Percentiles rank a stretch among this genome's conserved stretches.
Conservation (phyloP, 2,888 invertebrate genomes). For the Hyalella azteca region DNA sequence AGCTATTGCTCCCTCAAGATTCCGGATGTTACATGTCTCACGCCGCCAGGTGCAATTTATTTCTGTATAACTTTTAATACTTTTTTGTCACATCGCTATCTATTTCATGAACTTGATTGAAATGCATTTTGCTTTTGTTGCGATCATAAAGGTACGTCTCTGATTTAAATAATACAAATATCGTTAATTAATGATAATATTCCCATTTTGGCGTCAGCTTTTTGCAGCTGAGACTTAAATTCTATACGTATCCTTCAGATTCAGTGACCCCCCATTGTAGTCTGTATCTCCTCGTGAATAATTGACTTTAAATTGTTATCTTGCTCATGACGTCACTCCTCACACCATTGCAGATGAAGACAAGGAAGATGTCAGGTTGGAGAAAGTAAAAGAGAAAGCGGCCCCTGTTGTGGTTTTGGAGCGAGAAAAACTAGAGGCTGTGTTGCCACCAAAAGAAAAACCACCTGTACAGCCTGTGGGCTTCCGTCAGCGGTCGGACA, state of each 20-base stretch:
- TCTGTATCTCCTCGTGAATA: background rate
- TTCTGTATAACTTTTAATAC: no score
- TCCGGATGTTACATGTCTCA: background rate
- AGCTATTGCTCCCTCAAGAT: background rate
- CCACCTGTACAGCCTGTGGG: background rate
- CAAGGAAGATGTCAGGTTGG: background rate
- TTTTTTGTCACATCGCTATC: no score
- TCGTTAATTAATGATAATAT: background rate
- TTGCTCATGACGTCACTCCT: background rate
- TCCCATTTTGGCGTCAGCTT: background rate
- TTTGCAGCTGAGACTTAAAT: background rate
- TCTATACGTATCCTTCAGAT: background rate
- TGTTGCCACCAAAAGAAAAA: background rate
- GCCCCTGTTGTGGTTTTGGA: background rate
- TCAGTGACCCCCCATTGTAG: background rate
- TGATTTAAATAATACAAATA: no score
- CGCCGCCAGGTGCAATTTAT: no score
- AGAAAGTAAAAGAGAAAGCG: background rate
- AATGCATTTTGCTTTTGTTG: background rate
- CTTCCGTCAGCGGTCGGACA: conserved; percentile 41
- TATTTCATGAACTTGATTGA: no score
- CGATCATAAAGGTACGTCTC: no score
- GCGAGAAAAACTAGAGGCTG: background rate
- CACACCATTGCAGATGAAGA: background rate
- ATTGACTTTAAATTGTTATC: background rate